Conservation (phyloP, 2,113 vertebrate genomes). For the Istiophorus platypterus region DNA sequence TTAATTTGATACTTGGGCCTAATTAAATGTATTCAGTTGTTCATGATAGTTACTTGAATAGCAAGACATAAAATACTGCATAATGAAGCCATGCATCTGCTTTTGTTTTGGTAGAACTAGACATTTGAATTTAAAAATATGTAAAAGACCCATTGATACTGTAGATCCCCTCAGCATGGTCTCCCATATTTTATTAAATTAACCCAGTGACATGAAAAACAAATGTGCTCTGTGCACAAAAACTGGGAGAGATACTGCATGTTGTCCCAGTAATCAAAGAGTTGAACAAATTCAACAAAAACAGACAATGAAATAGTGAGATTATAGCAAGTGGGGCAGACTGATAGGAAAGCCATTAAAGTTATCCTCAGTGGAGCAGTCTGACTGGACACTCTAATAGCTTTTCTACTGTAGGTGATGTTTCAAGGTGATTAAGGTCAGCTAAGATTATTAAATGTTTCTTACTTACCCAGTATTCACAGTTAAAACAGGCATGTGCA, state of each 20-base stretch:
- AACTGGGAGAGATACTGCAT: background rate
- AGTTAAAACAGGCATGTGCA: background rate
- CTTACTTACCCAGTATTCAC: too few relatives aligned
- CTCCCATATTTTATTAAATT: slow-evolving; percentile 2
- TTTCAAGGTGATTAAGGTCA: background rate
- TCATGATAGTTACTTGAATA: background rate
- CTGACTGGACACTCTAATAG: background rate
- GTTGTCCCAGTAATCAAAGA: background rate
- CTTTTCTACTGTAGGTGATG: background rate
- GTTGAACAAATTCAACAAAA: background rate
- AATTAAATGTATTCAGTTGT: slow-evolving; percentile 20
- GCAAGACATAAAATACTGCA: background rate
- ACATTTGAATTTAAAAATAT: slow-evolving; percentile 9
- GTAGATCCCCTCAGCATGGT: slow-evolving; percentile 12
- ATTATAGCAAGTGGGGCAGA: background rate
- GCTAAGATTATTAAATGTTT: background rate
- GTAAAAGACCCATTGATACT: background rate
- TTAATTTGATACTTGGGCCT: background rate
- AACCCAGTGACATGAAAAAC: background rate
- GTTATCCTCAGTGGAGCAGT: slow-evolving; percentile 2
- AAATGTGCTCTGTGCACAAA: slow-evolving; percentile 10
- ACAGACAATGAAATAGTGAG: background rate
- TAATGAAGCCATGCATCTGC: background rate
- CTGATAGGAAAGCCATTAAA: background rate
- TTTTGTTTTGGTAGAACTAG: slow-evolving; percentile 15